These are phyloP conservation scores for Ornithorhynchus anatinus DNA, from an alignment of 2,113 vertebrate genomes.

Conservation along the genomic window DNA sequence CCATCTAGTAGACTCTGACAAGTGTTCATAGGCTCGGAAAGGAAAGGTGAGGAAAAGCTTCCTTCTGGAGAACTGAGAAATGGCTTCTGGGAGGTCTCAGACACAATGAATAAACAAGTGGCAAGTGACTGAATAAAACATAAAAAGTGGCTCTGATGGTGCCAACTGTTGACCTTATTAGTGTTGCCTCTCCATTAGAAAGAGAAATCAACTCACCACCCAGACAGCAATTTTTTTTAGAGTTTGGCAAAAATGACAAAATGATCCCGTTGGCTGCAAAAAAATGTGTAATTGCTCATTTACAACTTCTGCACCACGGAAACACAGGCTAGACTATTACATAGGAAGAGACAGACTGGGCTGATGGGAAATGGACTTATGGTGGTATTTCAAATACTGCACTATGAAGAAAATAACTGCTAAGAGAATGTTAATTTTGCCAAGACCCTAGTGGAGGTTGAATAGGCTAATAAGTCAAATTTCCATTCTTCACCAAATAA, in stretches of 20 bases:
- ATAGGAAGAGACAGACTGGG: not conserved
- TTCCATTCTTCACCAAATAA: constrained; percentile 19
- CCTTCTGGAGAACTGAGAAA: not conserved
- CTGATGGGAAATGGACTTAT: not conserved
- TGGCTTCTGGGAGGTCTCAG: not conserved
- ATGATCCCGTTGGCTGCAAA: constrained; percentile 3
- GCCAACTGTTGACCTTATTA: rapidly evolving
- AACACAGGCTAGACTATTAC: not conserved
- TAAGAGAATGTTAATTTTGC: constrained; percentile 13
- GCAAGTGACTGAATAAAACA: not conserved
- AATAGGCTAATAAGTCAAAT: constrained; percentile 1
- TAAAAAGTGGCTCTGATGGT: not conserved
- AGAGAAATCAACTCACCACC: not conserved
- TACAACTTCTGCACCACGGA: not conserved
- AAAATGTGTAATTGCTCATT: not conserved
- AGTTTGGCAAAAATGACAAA: constrained; percentile 30
- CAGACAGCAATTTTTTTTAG: not conserved
- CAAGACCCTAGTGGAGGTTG: not conserved
- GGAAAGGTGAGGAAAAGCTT: not conserved
- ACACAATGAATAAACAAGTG: not conserved
- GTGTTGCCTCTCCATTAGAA: rapidly evolving
- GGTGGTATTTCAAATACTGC: not conserved
- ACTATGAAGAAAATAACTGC: not conserved
- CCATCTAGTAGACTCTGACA: not conserved
- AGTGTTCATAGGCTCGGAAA: not conserved